Base-by-base conservation (phyloP, 2,888 invertebrate genomes). In the Embidobia sp. region DNA sequence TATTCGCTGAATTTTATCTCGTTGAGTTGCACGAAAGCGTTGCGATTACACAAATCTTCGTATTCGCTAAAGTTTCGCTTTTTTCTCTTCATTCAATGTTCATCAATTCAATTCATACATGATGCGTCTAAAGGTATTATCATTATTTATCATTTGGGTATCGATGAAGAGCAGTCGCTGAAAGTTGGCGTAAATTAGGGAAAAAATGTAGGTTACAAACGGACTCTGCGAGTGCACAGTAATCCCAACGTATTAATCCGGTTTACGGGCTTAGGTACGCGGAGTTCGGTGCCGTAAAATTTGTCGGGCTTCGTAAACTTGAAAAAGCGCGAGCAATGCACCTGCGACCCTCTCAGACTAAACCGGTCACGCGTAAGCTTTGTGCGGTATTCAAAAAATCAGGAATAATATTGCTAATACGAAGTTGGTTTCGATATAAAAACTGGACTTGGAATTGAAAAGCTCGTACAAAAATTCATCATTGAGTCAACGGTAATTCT, bases 221-320 rank as follows among this genome's bases (percentile, higher is more conserved):
- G 37, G 29, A 55, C 42, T 55, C 37, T 6, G 13, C 19, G 37
- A 61, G 55, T 40, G 63, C 42, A 37, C 15, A 6, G 46, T 72
- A 72, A 72, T 64, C 55, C 73, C 31, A 49, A 31, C 49, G 57
- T 57, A 64, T 73, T 73, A 73, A 64, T 64, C 64, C 73, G 57
- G 73, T 64, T 73, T 73, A 73, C 46, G 57, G 46, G 73, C 73
- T 73, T 57, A 64, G 26, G 31, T 57, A 18, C 57, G 33, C 53
- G 35, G 35, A 44, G 46, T 61, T 70, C 44, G 27, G 44, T 11
- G 64, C 19, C 49, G 57, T 64, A 57, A 73, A 57, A 74, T 74
- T 74, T 66, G 51, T 64, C 59, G 37, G 37, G 74, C 33, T 66
- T 53, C 74, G 74, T 74, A 74, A 74, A 74, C 66, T 74, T 66